Base-by-base conservation (phyloP, 2,797 vertebrate genomes). In the Urophycis tenuis region DNA sequence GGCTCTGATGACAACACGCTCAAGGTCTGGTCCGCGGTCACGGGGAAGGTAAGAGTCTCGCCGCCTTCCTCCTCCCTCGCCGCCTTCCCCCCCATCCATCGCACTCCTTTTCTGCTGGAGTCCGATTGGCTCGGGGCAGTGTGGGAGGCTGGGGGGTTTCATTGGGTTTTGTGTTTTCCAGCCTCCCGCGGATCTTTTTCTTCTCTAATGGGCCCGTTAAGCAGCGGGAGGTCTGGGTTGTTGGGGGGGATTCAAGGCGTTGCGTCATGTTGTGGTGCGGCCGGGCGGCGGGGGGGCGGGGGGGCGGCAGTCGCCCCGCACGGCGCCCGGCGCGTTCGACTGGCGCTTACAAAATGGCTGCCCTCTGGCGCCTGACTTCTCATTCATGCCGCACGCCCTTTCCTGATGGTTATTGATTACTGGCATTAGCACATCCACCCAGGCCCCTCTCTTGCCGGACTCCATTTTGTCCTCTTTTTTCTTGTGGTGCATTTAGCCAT, bases 1-100 rank as follows among this genome's bases (percentile, higher is more conserved):
- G 97, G 98, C 80, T 99, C 98, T 0, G 98, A 99, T 3, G 98
- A 99, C 94, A 99, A 99, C 94, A 99, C 98, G 9, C 93, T 99
- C 17, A 99, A 99, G 91, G 97, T 99, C 81, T 99, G 98, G 98
- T 99, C 98, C 34, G 98, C 98, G 0, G 96, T 99, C 85, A 99
- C 96, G 1, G 98, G 98, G 91, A 99, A 99, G 95, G 98, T 99
- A 89, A 84, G 92, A 1, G 14, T 32, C 15, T 35, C 45, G 5
- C 41, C 71, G 45, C 35, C 71, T 10, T 29, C 73, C 69, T 74
- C 36, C 60, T 5, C 2, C 64, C 4, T 1, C 19, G 17, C n/a
- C 15, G n/a, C 32, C 15, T 10, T 25, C 33, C 30, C 19, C 5
- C 5, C 2, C 19, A 6, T 71, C 11, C 69, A 17, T 60, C 9